A percentile compares a stretch with the other conserved stretches of the same genome.
These are phyloP conservation scores for Eumeta japonica DNA, from an alignment of 1,140 invertebrate genomes.

Conservation along the genomic window DNA sequence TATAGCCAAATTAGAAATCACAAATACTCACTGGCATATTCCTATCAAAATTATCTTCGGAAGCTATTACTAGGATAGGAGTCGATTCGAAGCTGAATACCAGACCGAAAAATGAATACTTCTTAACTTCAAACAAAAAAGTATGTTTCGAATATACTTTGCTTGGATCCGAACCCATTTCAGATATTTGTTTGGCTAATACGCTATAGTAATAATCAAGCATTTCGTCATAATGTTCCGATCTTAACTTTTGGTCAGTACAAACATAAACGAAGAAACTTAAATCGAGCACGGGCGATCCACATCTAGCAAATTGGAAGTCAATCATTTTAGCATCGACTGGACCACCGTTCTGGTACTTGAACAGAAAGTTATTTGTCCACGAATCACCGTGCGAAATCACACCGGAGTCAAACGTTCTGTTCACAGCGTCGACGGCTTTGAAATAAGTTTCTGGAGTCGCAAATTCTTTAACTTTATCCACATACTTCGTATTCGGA, in stretches of 20 bases:
- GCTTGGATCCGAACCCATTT: slow-evolving; percentile 62
- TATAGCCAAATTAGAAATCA: background rate
- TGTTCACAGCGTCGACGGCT: slow-evolving; percentile 30
- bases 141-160: slow-evolving; percentile 58
- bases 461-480: slow-evolving; percentile 59
- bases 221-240: slow-evolving; percentile 59
- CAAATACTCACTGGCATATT: slow-evolving; percentile 54
- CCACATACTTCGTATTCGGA: slow-evolving; percentile 58
- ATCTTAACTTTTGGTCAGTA: slow-evolving; percentile 59
- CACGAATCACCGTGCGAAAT: slow-evolving; percentile 72
- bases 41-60: slow-evolving; percentile 63
- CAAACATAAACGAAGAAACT: slow-evolving; percentile 65
- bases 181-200: slow-evolving; percentile 55
- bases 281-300: slow-evolving; percentile 62
- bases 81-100: slow-evolving; percentile 65
- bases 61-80: slow-evolving; percentile 60
- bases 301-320: slow-evolving; percentile 65
- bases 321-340: slow-evolving; percentile 65
- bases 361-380: slow-evolving; percentile 70
- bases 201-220: slow-evolving; percentile 61
- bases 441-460: slow-evolving; percentile 42
- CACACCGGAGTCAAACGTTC: slow-evolving; percentile 47
- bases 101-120: slow-evolving; percentile 63
- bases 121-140: slow-evolving; percentile 58
- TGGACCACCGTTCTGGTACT: slow-evolving; percentile 41